These are phyloP conservation scores for Anastrepha obliqua DNA, from an alignment of 1,140 invertebrate species.

Conservation along the genomic window DNA sequence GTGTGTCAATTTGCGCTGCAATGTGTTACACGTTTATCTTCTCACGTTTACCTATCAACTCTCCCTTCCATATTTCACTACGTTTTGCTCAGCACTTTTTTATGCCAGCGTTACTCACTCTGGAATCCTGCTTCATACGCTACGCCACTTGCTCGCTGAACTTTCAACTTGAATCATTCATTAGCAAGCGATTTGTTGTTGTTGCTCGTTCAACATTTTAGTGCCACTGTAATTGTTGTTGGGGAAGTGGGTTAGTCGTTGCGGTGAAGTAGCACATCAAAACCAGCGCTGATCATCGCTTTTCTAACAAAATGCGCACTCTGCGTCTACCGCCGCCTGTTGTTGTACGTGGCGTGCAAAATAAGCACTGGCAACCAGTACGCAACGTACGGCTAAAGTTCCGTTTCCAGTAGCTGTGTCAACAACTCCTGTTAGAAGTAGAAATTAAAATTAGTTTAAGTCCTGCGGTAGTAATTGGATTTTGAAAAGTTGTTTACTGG, in stretches of 20 bases:
- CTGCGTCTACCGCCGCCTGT: too few relatives aligned
- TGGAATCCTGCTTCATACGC: background rate
- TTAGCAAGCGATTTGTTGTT: background rate
- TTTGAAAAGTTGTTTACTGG: constrained; percentile 25
- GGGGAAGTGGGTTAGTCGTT: background rate
- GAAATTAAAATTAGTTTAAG: constrained; percentile 12
- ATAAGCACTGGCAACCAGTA: too few relatives aligned
- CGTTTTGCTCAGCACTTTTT: background rate
- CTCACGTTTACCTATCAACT: background rate
- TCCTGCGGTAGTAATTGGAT: background rate
- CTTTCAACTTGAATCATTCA: background rate
- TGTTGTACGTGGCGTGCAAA: too few relatives aligned
- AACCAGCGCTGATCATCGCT: background rate
- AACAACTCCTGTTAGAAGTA: background rate
- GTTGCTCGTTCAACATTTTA: background rate
- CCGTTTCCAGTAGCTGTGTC: background rate
- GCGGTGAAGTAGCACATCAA: background rate
- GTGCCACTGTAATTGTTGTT: background rate
- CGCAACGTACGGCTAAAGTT: too few relatives aligned
- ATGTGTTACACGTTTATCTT: background rate
- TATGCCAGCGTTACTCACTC: background rate
- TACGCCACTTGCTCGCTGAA: background rate
- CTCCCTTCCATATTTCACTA: background rate
- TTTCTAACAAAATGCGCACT: background rate
- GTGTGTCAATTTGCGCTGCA: background rate